These are phyloP conservation scores for Doryteuthis pealeii DNA, from an alignment of 1,140 invertebrate species.

Conservation along the genomic window DNA sequence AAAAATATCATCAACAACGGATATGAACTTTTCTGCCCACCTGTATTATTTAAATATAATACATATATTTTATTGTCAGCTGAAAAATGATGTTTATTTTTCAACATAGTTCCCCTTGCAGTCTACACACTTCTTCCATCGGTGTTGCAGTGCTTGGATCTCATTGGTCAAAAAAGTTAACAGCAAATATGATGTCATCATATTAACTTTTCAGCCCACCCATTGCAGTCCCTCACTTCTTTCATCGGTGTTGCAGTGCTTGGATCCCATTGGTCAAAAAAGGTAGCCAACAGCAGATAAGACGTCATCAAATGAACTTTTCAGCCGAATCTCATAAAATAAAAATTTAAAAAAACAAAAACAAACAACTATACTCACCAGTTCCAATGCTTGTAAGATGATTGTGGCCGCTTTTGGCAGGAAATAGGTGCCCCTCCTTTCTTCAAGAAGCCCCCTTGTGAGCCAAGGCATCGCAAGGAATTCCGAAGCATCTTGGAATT, in stretches of 20 bases:
- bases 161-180: too few relatives aligned
- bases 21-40: not conserved
- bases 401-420: conserved; percentile 77
- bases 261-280: too few relatives aligned
- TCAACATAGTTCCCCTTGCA: too few relatives aligned
- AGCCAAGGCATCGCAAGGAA: conserved; percentile 87
- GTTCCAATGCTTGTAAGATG: conserved; percentile 91
- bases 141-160: too few relatives aligned
- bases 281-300: too few relatives aligned
- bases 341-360: not conserved
- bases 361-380: conserved; percentile 60
- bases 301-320: too few relatives aligned
- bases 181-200: too few relatives aligned
- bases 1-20: too few relatives aligned
- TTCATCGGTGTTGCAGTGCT: too few relatives aligned
- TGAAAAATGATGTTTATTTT: not conserved
- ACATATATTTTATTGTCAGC: not conserved
- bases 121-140: too few relatives aligned
- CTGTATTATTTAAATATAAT: not conserved
- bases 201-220: too few relatives aligned
- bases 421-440: conserved; percentile 88
- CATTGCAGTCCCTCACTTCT: not conserved
- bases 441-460: conserved; percentile 78
- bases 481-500: conserved; percentile 62
- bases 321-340: too few relatives aligned